Percentiles rank a stretch among this genome's conserved stretches.
These are phyloP conservation scores for Rhinichthys klamathensis DNA, from an alignment of 2,113 vertebrate species.

Conservation along the genomic window DNA sequence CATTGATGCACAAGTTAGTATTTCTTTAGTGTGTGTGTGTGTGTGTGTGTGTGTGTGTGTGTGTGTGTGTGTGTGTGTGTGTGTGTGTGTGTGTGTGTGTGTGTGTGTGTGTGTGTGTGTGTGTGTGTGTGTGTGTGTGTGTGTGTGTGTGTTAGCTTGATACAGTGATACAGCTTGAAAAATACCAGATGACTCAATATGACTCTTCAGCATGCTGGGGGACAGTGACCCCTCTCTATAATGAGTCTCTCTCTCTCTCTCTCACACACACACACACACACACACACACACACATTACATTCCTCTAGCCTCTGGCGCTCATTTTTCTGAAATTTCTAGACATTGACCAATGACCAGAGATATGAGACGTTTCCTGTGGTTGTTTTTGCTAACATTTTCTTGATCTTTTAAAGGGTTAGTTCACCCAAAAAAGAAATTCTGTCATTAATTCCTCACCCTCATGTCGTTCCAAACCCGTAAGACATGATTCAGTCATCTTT, in stretches of 20 bases:
- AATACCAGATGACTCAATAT: slow-evolving; percentile 17
- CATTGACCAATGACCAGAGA: background rate
- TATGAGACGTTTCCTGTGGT: background rate
- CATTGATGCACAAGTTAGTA: background rate
- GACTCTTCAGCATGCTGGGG: slow-evolving; percentile 24
- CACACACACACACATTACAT: slow-evolving; percentile 25
- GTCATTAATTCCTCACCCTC: too few species aligned
- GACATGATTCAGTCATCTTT: too few species aligned
- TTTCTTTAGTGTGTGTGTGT: background rate
- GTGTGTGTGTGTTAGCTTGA: background rate
- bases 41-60: background rate
- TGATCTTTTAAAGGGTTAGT: background rate
- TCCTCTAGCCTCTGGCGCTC: background rate
- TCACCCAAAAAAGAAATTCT: too few species aligned
- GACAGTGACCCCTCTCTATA: slow-evolving; percentile 38
- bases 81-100: background rate
- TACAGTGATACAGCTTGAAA: slow-evolving; percentile 22
- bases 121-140: background rate
- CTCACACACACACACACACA: too few species aligned
- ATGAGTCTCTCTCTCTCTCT: background rate
- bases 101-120: background rate
- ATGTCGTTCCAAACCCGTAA: too few species aligned
- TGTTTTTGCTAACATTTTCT: background rate
- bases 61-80: background rate
- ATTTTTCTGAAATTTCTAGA: background rate